These are phyloP conservation scores for Eulemur mongoz DNA, from an alignment of 2,797 vertebrate species.

Conservation along the genomic window DNA sequence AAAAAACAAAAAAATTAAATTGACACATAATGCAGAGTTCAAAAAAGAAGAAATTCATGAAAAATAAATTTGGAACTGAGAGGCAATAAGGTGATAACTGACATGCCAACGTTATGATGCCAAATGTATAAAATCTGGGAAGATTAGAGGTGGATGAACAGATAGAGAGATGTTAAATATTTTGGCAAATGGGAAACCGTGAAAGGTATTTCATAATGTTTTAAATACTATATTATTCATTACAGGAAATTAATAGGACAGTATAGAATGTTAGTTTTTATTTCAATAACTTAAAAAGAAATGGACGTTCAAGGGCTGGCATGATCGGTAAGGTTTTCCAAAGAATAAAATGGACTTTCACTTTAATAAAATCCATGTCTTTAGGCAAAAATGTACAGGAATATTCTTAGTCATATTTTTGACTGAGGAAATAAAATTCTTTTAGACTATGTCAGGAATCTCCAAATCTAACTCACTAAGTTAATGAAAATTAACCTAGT, in stretches of 20 bases:
- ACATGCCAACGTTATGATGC: neutral
- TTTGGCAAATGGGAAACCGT: neutral
- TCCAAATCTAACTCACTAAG: neutral
- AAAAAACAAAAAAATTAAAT: neutral
- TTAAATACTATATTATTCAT: neutral
- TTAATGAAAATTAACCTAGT: neutral
- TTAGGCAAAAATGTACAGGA: neutral
- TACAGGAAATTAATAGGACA: neutral
- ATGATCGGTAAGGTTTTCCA: neutral
- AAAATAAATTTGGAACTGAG: neutral
- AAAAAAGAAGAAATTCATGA: neutral
- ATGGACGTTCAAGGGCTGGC: neutral
- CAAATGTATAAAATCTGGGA: neutral
- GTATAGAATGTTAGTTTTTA: neutral
- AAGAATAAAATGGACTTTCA: conserved; percentile 5
- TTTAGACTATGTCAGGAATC: neutral
- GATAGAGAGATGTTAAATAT: neutral
- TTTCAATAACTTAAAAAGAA: neutral
- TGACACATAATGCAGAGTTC: neutral
- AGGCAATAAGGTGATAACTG: neutral
- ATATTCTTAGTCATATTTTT: neutral
- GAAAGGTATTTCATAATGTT: neutral
- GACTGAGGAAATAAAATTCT: neutral
- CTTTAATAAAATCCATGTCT: neutral
- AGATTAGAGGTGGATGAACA: neutral